Conservation (phyloP, 2,888 invertebrate genomes). For the Apamea anceps region DNA sequence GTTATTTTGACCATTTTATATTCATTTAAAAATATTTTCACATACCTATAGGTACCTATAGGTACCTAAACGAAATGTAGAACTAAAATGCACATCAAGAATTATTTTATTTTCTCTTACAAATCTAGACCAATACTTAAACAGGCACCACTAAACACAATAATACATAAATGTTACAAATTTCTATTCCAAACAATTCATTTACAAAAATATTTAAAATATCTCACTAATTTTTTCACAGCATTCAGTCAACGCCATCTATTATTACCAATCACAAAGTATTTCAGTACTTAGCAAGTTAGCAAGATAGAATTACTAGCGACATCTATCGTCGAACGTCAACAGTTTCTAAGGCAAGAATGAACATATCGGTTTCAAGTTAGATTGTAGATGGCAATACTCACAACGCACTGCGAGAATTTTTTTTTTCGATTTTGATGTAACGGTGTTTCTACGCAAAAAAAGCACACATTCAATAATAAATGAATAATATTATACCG, state of each 20-base stretch:
- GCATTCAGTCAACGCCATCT: constrained; percentile 36
- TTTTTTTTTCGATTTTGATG: background rate
- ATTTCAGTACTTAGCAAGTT: no score
- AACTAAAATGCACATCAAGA: no score
- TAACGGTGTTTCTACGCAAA: background rate
- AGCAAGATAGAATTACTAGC: background rate
- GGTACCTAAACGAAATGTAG: no score
- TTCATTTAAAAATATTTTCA: background rate
- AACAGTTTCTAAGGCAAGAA: background rate
- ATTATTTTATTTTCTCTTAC: background rate
- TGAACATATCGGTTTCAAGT: background rate
- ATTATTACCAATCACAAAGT: background rate
- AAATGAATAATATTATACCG: background rate
- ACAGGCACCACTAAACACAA: background rate
- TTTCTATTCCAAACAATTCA: background rate
- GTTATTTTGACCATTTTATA: background rate
- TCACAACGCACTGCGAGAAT: background rate
- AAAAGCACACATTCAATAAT: background rate
- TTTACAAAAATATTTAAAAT: background rate
- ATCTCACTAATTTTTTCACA: background rate
- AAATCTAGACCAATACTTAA: background rate
- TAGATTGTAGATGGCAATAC: constrained; percentile 37
- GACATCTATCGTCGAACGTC: constrained; percentile 45
- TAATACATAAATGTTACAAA: background rate
- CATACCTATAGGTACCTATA: no score